phyloP scores from a whole-genome alignment of 2,113 vertebrate genomes.

The Corythaeola cristata region DNA sequence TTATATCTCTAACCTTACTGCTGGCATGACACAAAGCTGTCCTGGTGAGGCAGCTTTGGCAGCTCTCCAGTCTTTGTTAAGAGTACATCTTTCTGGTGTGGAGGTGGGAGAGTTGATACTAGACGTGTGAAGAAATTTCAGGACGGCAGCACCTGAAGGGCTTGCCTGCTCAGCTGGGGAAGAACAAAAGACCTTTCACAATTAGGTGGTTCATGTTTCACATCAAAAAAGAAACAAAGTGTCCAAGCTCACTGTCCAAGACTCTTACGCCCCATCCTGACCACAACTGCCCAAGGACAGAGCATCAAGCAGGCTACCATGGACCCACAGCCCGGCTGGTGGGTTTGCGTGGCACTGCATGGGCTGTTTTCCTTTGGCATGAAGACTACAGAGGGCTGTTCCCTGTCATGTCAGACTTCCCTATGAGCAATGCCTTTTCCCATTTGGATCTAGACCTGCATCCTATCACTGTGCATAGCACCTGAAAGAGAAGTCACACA shows the following conservation, averaged over 20 bases:
- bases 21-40: neutral
- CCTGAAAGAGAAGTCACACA: neutral
- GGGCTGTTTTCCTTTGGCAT: neutral
- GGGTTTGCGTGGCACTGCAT: neutral
- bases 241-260: neutral
- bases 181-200: neutral
- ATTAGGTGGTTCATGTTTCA: neutral
- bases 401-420: neutral
- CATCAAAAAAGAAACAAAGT: neutral
- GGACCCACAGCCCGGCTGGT: fast-evolving
- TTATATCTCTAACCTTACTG: neutral
- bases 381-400: neutral
- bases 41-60: neutral
- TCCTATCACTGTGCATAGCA: neutral
- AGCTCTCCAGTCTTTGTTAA: neutral
- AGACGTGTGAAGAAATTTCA: neutral
- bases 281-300: fast-evolving
- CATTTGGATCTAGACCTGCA: neutral
- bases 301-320: neutral
- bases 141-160: neutral
- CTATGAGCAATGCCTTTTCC: fast-evolving
- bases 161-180: neutral
- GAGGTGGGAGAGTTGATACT: neutral
- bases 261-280: neutral
- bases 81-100: neutral